Evolutionary conservation across 2,888 invertebrate genomes (phyloP).

Genomic region (Yponomeuta plumbellus): DNA sequence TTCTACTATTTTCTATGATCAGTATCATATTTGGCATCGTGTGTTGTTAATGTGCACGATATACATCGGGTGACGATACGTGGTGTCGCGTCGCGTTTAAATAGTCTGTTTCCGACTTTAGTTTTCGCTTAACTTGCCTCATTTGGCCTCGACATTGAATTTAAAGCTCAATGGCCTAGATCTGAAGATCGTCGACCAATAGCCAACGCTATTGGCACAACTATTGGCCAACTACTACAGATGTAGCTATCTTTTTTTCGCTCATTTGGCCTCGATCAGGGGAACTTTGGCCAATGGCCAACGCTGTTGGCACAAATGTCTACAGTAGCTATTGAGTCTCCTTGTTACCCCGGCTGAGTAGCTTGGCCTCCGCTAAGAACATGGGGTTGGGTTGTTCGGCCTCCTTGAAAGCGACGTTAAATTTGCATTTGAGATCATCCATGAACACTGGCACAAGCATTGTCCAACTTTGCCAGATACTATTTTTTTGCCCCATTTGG

Average conservation of each 20-base stretch:
- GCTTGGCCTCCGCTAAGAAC: conserved; percentile 44
- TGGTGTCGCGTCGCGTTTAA: too few relatives aligned
- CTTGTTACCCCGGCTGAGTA: conserved; percentile 23
- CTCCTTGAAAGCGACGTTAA: conserved; percentile 73
- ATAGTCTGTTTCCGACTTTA: too few relatives aligned
- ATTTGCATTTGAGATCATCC: conserved; percentile 83
- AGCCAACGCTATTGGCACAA: conserved; percentile 91
- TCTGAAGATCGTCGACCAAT: conserved; percentile 25
- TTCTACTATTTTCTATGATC: too few relatives aligned
- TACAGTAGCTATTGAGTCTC: conserved; percentile 53
- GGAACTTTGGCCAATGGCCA: conserved; percentile 51
- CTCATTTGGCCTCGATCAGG: conserved; percentile 31
- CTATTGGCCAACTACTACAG: conserved; percentile 87
- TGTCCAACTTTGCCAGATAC: conserved; percentile 85
- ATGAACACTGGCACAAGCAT: conserved; percentile 90
- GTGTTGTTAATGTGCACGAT: too few relatives aligned
- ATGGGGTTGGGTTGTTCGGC: conserved; percentile 38
- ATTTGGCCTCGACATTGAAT: conserved; percentile 29
- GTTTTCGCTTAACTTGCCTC: too few relatives aligned
- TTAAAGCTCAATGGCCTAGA: too few relatives aligned
- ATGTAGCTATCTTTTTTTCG: conserved; percentile 30
- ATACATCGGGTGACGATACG: too few relatives aligned
- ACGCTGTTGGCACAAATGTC: conserved; percentile 91
- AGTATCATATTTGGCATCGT: too few relatives aligned
- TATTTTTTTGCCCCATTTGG: background rate